Evolutionary conservation across 2,888 invertebrate species (phyloP).

Genomic region (Mesorhabditis belari): DNA sequence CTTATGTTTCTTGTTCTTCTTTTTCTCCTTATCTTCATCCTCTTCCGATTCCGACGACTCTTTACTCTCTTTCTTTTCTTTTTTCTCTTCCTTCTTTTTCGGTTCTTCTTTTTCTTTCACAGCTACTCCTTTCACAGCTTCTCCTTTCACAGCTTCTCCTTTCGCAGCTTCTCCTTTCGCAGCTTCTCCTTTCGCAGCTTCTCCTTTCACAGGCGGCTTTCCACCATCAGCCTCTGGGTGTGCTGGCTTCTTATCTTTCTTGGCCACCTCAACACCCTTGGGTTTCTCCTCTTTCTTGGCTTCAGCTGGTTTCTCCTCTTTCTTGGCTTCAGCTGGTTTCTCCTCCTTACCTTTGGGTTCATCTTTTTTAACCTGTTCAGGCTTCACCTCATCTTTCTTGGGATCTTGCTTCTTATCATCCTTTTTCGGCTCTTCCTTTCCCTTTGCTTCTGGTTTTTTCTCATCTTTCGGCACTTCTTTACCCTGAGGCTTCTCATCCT

Average conservation of each 20-base stretch:
- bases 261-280: no score
- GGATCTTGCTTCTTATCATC: no score
- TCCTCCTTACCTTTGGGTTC: not conserved
- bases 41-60: no score
- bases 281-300: not conserved
- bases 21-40: not conserved
- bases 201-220: not conserved
- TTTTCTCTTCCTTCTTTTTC: not conserved
- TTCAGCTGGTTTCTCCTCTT: not conserved
- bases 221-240: no score
- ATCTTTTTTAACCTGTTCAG: not conserved
- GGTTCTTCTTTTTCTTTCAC: not conserved
- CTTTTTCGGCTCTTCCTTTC: no score
- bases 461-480: no score
- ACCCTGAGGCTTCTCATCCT: no score
- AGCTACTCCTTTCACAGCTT: not conserved
- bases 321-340: no score
- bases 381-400: not conserved
- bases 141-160: not conserved
- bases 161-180: not conserved
- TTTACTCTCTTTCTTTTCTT: not conserved
- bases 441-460: no score
- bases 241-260: no score
- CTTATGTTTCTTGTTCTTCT: not conserved
- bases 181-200: not conserved